A percentile compares a stretch with the other conserved stretches of the same genome.
Evolutionary conservation across 2,113 vertebrate genomes (phyloP).

Genomic region (Crotalus viridis): DNA sequence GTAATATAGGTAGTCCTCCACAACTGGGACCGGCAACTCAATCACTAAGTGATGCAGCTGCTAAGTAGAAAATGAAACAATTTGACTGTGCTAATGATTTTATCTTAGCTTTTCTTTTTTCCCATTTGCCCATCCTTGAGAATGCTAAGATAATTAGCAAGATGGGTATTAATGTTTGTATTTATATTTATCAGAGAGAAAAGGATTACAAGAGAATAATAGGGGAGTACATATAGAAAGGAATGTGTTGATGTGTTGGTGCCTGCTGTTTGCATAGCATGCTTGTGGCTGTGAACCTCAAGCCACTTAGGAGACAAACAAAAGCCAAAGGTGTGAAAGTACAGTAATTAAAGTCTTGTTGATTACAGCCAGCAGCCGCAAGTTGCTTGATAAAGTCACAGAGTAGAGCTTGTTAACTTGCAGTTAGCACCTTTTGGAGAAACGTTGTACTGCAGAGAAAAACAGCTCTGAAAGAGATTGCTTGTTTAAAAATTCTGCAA

Average conservation of each 20-base stretch:
- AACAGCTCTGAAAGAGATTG: background rate
- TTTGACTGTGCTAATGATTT: background rate
- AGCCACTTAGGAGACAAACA: background rate
- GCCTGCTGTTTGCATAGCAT: background rate
- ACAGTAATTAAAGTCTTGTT: background rate
- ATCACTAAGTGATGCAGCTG: background rate
- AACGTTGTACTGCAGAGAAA: background rate
- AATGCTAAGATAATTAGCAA: background rate
- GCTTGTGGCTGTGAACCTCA: background rate
- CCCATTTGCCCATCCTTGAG: background rate
- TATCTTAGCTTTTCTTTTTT: background rate
- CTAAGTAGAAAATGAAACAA: background rate
- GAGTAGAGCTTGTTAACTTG: background rate
- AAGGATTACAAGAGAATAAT: background rate
- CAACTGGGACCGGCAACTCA: background rate
- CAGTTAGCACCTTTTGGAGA: background rate
- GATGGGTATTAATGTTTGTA: background rate
- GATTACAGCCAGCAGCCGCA: background rate
- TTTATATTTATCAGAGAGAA: background rate
- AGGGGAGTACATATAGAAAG: background rate
- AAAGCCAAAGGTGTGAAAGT: background rate
- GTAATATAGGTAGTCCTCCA: background rate
- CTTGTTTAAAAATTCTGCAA: background rate
- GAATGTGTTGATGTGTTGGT: background rate
- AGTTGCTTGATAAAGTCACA: background rate